These are phyloP conservation scores for Xyrichtys novacula DNA, from an alignment of 2,797 vertebrate genomes.

Conservation along the genomic window DNA sequence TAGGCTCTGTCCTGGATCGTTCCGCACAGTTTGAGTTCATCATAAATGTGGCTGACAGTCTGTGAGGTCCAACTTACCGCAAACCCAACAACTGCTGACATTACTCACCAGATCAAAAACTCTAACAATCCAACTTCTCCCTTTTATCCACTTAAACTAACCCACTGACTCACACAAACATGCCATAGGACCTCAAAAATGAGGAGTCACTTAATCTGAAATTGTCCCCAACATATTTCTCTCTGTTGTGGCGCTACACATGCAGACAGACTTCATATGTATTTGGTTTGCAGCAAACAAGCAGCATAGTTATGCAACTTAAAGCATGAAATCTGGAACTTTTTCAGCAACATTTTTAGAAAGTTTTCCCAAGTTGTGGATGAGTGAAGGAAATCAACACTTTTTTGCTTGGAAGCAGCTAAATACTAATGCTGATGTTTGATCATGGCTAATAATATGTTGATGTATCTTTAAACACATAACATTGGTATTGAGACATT, in stretches of 20 bases:
- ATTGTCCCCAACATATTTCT: constrained; percentile 6
- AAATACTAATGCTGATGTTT: no score
- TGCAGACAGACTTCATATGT: constrained; percentile 17
- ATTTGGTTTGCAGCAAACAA: constrained; percentile 8
- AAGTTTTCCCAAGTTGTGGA: constrained; percentile 27
- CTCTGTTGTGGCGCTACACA: constrained; percentile 39
- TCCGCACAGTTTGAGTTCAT: constrained; percentile 42
- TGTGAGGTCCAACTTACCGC: constrained; percentile 64
- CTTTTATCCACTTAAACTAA: constrained; percentile 47
- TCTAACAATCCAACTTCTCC: constrained; percentile 15
- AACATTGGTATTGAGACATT: no score
- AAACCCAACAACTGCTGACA: constrained; percentile 39
- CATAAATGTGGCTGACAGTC: constrained; percentile 53
- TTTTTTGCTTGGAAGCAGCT: no score
- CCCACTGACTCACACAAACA: constrained; percentile 56
- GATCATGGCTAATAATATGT: no score
- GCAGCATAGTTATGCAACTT: neutral
- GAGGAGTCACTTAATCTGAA: constrained; percentile 21
- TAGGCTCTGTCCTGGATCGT: neutral
- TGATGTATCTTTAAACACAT: no score
- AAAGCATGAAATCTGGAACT: neutral
- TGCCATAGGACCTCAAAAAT: constrained; percentile 17
- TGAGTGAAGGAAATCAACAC: constrained; percentile 8
- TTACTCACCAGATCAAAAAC: constrained; percentile 54
- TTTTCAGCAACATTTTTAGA: neutral